phyloP scores from a whole-genome alignment of 2,888 invertebrate genomes.

The Eulithis prunata region DNA sequence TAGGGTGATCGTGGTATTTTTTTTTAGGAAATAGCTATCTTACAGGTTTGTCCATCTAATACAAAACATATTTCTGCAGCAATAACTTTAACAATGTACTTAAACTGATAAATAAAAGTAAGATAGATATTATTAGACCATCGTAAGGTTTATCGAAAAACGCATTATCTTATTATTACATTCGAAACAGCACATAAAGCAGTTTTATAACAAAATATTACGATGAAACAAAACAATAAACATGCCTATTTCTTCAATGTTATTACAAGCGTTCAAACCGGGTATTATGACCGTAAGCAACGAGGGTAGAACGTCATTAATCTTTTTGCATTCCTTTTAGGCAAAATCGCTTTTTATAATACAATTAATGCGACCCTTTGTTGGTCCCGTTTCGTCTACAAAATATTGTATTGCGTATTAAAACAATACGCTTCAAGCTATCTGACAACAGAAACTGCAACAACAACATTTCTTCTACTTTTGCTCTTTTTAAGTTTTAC shows the following conservation, averaged over 20 bases:
- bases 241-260: constrained; percentile 33
- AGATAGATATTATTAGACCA: constrained; percentile 11
- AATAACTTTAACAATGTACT: background rate
- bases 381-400: constrained; percentile 73
- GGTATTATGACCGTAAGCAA: constrained; percentile 33
- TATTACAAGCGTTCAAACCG: constrained; percentile 32
- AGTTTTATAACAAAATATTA: constrained; percentile 30
- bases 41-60: background rate
- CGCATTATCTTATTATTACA: constrained; percentile 27
- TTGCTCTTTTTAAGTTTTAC: constrained; percentile 75
- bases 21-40: background rate
- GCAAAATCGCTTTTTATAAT: constrained; percentile 44
- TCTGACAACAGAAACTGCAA: constrained; percentile 79
- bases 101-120: constrained; percentile 6
- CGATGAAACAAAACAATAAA: constrained; percentile 30
- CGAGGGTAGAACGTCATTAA: constrained; percentile 43
- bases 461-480: constrained; percentile 73
- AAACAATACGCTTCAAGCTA: constrained; percentile 50
- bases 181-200: constrained; percentile 27
- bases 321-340: constrained; percentile 42
- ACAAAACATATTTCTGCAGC: background rate
- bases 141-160: constrained; percentile 23
- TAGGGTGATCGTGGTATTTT: too few relatives aligned
- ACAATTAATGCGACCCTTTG: constrained; percentile 52
- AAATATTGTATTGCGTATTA: constrained; percentile 56